Conservation (phyloP, 2,888 invertebrate species). For the Druceiella hillmani region DNA sequence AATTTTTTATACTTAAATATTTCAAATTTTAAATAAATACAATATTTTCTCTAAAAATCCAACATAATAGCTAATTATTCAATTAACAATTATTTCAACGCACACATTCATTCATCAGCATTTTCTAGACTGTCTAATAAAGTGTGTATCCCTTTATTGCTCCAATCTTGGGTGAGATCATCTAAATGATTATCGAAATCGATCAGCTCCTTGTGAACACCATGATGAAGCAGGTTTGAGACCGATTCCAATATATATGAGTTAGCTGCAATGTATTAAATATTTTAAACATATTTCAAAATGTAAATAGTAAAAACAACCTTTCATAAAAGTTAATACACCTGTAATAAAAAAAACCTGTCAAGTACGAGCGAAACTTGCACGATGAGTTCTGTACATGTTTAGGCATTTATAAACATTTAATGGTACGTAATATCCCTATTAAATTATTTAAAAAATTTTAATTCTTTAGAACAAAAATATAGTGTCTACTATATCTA, state of each 20-base stretch:
- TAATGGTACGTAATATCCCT: too few relatives aligned
- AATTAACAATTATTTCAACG: slow-evolving; percentile 50
- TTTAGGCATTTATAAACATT: too few relatives aligned
- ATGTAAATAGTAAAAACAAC: slow-evolving; percentile 6
- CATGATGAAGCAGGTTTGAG: slow-evolving; percentile 65
- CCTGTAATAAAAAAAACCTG: too few relatives aligned
- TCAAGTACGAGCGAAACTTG: too few relatives aligned
- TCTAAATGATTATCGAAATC: slow-evolving; percentile 98
- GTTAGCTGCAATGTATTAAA: slow-evolving; percentile 32
- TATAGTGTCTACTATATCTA: too few relatives aligned
- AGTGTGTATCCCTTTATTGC: slow-evolving; percentile 57
- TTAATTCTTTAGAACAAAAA: too few relatives aligned
- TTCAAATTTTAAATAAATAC: too few relatives aligned
- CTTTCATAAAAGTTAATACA: too few relatives aligned
- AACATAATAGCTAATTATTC: slow-evolving; percentile 27
- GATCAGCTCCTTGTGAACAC: slow-evolving; percentile 70
- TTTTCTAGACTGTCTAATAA: slow-evolving; percentile 33
- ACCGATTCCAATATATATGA: slow-evolving; percentile 57
- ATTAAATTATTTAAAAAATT: too few relatives aligned
- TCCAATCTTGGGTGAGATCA: slow-evolving; percentile 85
- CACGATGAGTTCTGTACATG: too few relatives aligned
- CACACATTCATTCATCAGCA: not conserved
- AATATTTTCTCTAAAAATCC: not conserved
- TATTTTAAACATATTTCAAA: slow-evolving; percentile 17
- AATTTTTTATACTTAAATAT: too few relatives aligned